A percentile compares a stretch with the other conserved stretches of the same genome.
phyloP scores from a whole-genome alignment of 2,113 vertebrate species.

The Anhinga anhinga region DNA sequence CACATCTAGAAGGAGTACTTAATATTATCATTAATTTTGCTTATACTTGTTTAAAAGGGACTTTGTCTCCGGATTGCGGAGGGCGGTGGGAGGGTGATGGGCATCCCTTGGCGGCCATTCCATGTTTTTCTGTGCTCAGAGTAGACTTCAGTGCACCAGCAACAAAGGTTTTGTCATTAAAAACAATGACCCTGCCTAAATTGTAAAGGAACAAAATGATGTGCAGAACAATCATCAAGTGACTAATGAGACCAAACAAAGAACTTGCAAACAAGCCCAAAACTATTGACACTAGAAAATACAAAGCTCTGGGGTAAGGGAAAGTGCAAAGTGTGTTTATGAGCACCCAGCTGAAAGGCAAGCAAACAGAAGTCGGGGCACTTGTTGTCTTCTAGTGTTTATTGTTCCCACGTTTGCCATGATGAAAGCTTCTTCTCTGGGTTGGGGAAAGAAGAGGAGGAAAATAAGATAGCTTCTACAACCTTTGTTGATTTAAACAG shows the following conservation, averaged over 20 bases:
- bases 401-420: background rate
- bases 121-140: background rate
- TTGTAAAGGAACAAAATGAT: background rate
- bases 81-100: background rate
- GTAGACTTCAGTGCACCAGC: background rate
- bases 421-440: background rate
- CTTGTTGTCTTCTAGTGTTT: background rate
- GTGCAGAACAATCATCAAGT: background rate
- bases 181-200: background rate
- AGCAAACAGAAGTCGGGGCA: background rate
- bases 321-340: background rate
- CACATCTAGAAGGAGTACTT: background rate
- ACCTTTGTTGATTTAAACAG: background rate
- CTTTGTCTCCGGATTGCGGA: accelerated
- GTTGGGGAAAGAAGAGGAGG: background rate
- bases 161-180: conserved; percentile 8
- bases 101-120: background rate
- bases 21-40: background rate
- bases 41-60: background rate
- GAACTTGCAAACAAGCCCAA: conserved; percentile 9
- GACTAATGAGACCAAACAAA: conserved; percentile 31
- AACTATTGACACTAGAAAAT: background rate
- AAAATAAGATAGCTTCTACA: background rate
- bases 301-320: conserved; percentile 29
- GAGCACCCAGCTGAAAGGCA: background rate